Conservation (phyloP, 2,888 invertebrate species). For the Dysmachus trigonus region DNA sequence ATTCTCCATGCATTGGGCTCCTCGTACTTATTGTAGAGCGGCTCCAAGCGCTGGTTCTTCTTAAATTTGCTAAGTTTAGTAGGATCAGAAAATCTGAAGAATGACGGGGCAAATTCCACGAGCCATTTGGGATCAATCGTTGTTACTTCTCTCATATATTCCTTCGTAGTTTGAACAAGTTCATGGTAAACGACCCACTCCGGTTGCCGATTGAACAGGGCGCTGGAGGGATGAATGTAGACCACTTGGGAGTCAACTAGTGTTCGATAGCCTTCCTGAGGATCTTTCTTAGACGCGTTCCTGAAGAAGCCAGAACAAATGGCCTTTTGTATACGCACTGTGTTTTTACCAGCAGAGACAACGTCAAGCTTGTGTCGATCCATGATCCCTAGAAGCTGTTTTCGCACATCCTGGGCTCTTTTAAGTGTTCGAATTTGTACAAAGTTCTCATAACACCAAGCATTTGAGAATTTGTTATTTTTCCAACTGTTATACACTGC, state of each 20-base stretch:
- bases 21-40: constrained; percentile 98
- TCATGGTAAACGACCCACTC: constrained; percentile 99
- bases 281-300: constrained; percentile 99
- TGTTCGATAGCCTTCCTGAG: constrained; percentile 97
- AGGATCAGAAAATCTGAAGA: constrained; percentile 98
- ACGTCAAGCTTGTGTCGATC: constrained; percentile 96
- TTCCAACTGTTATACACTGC: constrained; percentile 99
- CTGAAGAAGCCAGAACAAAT: constrained; percentile 98
- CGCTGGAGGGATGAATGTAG: constrained; percentile 98
- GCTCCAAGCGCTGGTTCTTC: constrained; percentile 97
- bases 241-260: constrained; percentile 97
- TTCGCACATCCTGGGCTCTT: constrained; percentile 96
- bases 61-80: constrained; percentile 98
- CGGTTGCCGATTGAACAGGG: constrained; percentile 97
- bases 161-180: constrained; percentile 97
- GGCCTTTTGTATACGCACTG: constrained; percentile 95
- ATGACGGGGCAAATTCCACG: constrained; percentile 98
- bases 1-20: constrained; percentile 99
- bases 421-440: constrained; percentile 97
- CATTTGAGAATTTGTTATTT: constrained; percentile 98
- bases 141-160: constrained; percentile 98
- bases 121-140: constrained; percentile 98
- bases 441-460: constrained; percentile 99
- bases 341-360: constrained; percentile 95
- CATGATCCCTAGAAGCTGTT: constrained; percentile 97